Evolutionary conservation across 2,888 invertebrate species (phyloP), one percentile per base, ranked within the genome.

Genomic region (Biston stratarius): DNA sequence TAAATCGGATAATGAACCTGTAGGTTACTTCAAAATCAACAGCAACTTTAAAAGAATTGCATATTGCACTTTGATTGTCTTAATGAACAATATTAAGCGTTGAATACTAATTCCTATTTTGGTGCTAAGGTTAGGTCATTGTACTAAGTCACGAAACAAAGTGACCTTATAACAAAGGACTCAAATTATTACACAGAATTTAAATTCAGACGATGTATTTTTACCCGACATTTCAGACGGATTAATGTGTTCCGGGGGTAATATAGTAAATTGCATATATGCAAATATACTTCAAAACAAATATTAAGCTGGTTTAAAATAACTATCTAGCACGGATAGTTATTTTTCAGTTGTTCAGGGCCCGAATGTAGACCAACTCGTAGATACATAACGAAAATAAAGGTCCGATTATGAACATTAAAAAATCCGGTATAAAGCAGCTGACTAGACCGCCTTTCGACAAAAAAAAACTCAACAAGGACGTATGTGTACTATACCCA

Each of bases 391-490:
- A 24, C 24, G 24, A 24, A 24, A 24, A 24, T 24, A 24, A 24
- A 24, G 59, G 48, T 12, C 47, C 15, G 56, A 49, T 47, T 49
- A 56, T 7, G 33, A 56, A 42, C 12, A 55, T 49, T 51, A 48
- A 42, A 48, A 7, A 56, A 51, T 63, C 61, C 24, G 47, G 44
- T 57, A 56, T 66, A 52, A 42, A 55, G 45, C 68, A 69, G 73
- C 65, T 60, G 67, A 51, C 65, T 65, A 71, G 64, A 72, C 24
- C 60, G 68, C 58, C 47, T 58, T 61, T 49, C 64, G 58, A 55
- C 60, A 66, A 72, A 76, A 75, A 55, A 72, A 72, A 67, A 61
- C 65, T 67, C 61, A 63, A 70, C 74, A 76, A 72, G 74, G 75
- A 73, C 72, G 70, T 49, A 60, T 64, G 56, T 71, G 70, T 49